Evolutionary conservation across 2,888 invertebrate species (phyloP), one percentile per base, ranked within the genome.

Genomic region (Tipula confusa): DNA sequence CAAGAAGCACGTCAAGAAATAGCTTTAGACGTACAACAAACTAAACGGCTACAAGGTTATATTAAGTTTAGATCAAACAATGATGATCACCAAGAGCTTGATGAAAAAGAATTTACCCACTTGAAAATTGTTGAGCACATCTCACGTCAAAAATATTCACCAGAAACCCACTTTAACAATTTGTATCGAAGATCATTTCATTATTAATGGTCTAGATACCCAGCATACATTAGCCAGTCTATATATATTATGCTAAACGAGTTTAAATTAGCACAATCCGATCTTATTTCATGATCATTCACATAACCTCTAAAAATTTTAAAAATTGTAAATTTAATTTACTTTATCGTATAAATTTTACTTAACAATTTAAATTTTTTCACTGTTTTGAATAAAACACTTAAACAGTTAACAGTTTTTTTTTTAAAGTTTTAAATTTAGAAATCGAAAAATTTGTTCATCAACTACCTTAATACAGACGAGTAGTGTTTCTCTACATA

Each of bases 301-400:
- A 64, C 64, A 64, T 64, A 64, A 64, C 64, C 64, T 64, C 64
- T 64, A 64, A 64, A 64, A 64, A 64, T n/a, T 3, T n/a, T n/a
- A n/a, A n/a, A 64, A 64, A 64, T 24, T 64, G 24, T 64, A 24
- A 64, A n/a, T n/a, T 64, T 24, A 4, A 24, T 24, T 43, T 43
- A 43, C n/a, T 43, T 64, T 64, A 64, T 64, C 24, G 64, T 64
- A 64, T 64, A 64, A 64, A 24, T 64, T 64, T 24, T 18, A 64
- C 24, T 64, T 64, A 64, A 18, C 64, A 64, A 64, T 64, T 64
- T 64, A 64, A 64, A 64, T 64, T 64, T n/a, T 64, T 64, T 64
- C 24, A 64, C 24, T 64, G n/a, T n/a, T 64, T 64, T 64, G 24
- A 18, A 64, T 64, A 64, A 64, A 64, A 64, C 24, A 64, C 64